These are phyloP conservation scores for Ctenicera cuprea DNA, from an alignment of 2,888 invertebrate genomes.

Conservation along the genomic window DNA sequence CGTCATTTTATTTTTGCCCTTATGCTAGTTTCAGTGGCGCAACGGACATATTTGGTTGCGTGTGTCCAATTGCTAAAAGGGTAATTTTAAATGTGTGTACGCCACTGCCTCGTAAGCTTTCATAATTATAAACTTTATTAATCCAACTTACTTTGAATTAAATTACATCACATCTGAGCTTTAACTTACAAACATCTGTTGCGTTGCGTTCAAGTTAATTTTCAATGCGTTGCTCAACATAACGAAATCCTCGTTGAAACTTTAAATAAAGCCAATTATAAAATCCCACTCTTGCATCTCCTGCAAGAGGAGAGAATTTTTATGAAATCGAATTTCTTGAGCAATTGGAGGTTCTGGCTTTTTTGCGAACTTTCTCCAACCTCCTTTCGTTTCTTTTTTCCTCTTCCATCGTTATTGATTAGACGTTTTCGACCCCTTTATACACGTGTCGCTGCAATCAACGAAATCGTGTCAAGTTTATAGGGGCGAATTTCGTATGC, in stretches of 20 bases:
- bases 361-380: conserved; percentile 41
- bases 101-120: too few relatives aligned
- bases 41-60: too few relatives aligned
- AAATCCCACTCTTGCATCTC: conserved; percentile 10
- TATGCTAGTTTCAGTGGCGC: too few relatives aligned
- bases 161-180: not conserved
- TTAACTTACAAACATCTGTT: conserved; percentile 12
- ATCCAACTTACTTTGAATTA: too few relatives aligned
- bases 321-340: conserved; percentile 33
- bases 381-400: conserved; percentile 39
- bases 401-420: conserved; percentile 29
- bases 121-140: too few relatives aligned
- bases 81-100: too few relatives aligned
- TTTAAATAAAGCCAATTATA: conserved; percentile 21
- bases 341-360: conserved; percentile 22
- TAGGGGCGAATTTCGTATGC: conserved; percentile 28
- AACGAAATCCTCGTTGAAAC: conserved; percentile 11
- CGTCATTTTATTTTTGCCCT: too few relatives aligned
- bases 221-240: conserved; percentile 4
- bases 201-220: conserved; percentile 11
- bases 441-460: conserved; percentile 31
- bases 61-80: too few relatives aligned
- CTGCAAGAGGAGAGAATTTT: conserved; percentile 2
- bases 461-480: conserved; percentile 38
- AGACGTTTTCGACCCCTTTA: conserved; percentile 30